phyloP scores from a whole-genome alignment of 1,140 invertebrate genomes.

The Magallana ariakensis region DNA sequence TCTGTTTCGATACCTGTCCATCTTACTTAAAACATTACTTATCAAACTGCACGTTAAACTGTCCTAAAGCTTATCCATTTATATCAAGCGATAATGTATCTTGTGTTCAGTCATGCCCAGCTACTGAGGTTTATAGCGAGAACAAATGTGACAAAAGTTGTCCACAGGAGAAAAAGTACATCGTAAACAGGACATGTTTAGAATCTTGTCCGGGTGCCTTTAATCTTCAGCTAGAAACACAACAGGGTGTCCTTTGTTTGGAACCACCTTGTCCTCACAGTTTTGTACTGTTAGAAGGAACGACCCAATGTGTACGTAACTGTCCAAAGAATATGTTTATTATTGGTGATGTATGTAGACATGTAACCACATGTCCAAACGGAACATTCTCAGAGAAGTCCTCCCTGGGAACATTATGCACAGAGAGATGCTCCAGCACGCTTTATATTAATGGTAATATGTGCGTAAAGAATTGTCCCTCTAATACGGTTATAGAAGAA shows the following conservation, averaged over 20 bases:
- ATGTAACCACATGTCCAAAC: neutral
- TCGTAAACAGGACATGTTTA: neutral
- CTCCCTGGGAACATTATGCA: neutral
- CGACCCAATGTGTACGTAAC: neutral
- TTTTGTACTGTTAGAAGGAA: neutral
- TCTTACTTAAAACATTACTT: neutral
- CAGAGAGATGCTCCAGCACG: neutral
- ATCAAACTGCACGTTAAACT: constrained; percentile 4
- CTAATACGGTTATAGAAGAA: neutral
- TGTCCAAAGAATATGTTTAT: constrained; percentile 1
- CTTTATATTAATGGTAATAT: neutral
- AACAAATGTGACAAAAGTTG: neutral
- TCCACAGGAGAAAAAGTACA: neutral
- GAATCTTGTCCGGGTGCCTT: neutral
- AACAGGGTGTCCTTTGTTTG: neutral
- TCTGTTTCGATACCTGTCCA: neutral
- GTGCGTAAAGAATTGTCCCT: neutral
- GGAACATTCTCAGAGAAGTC: neutral
- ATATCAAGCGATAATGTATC: neutral
- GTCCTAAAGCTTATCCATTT: neutral
- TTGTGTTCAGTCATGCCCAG: constrained; percentile 2
- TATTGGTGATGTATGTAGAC: neutral
- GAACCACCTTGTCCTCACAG: neutral
- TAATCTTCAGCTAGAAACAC: neutral
- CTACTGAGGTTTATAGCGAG: neutral